Evolutionary conservation across 2,113 vertebrate species (phyloP), one percentile per base, ranked within the genome.

Genomic region (Dolichallabes microphthalmus): DNA sequence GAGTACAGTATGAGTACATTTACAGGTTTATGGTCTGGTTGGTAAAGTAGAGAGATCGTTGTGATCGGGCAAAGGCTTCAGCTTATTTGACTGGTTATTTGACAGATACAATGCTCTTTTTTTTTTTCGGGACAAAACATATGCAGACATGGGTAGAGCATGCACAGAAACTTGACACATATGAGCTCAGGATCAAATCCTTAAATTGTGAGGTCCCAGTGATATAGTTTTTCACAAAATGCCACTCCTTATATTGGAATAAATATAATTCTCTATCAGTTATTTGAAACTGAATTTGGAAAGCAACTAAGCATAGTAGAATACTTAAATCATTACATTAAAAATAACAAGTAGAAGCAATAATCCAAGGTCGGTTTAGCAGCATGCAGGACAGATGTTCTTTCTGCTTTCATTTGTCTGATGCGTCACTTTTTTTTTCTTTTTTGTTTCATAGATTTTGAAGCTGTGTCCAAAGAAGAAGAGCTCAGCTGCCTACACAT

Each of bases 391-490:
- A 78, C 55, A 78, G 9, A 58, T 78, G 50, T 85, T 35, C 12
- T 55, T 52, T 79, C 57, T 30, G 32, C 13, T 74, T n/a, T 20
- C 10, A 13, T 61, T 35, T 30, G 9, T 78, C 35, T 82, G 45
- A 66, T 35, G 25, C 22, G 17, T 75, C 19, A 32, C 52, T 13
- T 87, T 22, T 52, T 52, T 82, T 85, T 57, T 27, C 69, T 79
- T 8, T 81, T n/a, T 66, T 66, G 60, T 32, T 19, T 39, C 93
- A 60, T 25, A 99, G 98, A 99, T 99, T 88, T 95, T 99, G 89
- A 99, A 99, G 92, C 95, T 99, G 82, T 99, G 98, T 90, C 98
- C 98, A 19, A 99, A 99, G 94, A 99, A 98, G 95, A 98, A 98
- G 91, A 98, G 96, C 58, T 95, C 97, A 15, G 97, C 97, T 22